phyloP scores from a whole-genome alignment of 2,888 invertebrate species.

The Calameuta idolon region DNA sequence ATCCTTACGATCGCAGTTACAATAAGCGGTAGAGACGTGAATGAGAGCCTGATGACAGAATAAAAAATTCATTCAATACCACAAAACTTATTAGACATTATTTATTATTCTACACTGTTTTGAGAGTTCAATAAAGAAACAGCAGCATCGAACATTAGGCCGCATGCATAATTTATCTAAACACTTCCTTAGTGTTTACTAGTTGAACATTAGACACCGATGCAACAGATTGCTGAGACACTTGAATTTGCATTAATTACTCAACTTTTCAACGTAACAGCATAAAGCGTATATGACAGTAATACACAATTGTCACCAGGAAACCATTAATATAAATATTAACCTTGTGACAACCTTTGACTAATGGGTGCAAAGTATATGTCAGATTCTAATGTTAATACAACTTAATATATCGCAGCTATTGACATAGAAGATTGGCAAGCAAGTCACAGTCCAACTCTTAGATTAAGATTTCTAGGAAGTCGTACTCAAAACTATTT shows the following conservation, averaged over 20 bases:
- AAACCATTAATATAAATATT: neutral
- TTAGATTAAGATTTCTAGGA: neutral
- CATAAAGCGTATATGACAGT: too few relatives aligned
- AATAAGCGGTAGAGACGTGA: constrained; percentile 80
- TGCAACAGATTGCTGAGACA: too few relatives aligned
- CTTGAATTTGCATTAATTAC: too few relatives aligned
- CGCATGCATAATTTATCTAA: too few relatives aligned
- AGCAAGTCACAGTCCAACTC: neutral
- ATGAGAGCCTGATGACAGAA: constrained; percentile 69
- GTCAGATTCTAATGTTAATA: neutral
- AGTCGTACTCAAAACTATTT: neutral
- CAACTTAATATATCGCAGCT: neutral
- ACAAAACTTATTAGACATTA: neutral
- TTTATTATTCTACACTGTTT: too few relatives aligned
- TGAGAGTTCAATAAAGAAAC: too few relatives aligned
- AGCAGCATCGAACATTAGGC: too few relatives aligned
- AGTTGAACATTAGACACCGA: too few relatives aligned
- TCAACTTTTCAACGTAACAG: too few relatives aligned
- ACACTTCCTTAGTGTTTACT: too few relatives aligned
- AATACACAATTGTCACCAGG: too few relatives aligned
- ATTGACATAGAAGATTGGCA: neutral
- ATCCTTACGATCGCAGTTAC: constrained; percentile 76
- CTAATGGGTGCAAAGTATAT: neutral
- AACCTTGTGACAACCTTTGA: neutral
- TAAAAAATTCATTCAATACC: too few relatives aligned